Evolutionary conservation across 2,888 invertebrate species (phyloP).

Genomic region (Mimachlamys varia): DNA sequence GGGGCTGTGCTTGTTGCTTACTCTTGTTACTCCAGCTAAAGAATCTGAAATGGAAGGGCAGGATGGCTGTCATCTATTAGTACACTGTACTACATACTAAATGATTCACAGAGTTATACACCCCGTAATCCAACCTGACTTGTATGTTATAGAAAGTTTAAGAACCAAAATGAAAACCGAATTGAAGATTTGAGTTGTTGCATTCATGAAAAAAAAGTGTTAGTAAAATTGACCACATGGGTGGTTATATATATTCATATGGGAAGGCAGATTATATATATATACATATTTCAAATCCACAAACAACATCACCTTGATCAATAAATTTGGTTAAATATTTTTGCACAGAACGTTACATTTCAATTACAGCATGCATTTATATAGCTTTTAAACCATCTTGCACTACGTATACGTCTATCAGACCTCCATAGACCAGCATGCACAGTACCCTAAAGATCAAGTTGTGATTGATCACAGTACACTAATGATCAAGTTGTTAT

Average conservation of each 20-base stretch:
- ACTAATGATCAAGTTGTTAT: neutral
- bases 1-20: conserved; percentile 86
- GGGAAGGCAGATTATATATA: neutral
- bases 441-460: neutral
- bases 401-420: neutral
- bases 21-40: conserved; percentile 94
- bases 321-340: conserved; percentile 18
- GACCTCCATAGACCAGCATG: neutral
- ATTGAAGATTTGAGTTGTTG: neutral
- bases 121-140: neutral
- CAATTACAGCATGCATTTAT: conserved; percentile 22
- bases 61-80: neutral
- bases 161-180: neutral
- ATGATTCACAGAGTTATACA: neutral
- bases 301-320: neutral
- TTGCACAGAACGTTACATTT: neutral
- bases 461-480: neutral
- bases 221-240: neutral
- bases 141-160: neutral
- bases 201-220: neutral
- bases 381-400: neutral
- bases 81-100: neutral
- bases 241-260: neutral
- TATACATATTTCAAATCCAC: neutral
- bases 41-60: conserved; percentile 85